Base-by-base conservation (phyloP, 2,888 invertebrate genomes). In the Plagiodera versicolora region DNA sequence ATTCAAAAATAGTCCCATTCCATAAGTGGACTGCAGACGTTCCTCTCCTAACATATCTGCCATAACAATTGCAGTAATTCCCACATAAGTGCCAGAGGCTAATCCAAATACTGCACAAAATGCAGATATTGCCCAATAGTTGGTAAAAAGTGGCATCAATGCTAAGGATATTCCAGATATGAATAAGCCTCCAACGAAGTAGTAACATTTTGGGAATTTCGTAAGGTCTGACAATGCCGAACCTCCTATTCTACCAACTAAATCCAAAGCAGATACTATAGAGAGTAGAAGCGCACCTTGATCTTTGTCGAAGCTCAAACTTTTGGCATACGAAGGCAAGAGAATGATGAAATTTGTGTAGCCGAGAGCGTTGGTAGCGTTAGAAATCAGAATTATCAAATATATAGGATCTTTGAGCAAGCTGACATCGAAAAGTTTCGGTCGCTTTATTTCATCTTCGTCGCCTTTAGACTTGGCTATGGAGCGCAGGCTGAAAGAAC, bases 281-380 rank as follows among this genome's bases (percentile, higher is more conserved):
- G 93, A 93, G 8, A 94, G 77, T 19, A 94, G 77, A 67, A 89
- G 86, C 5, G 92, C 90, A 0, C 90, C 88, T 56, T 85, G 80
- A 0, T 86, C 83, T 71, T 90, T 90, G 74, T 89, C 87, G 72
- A 89, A 92, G 0, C 86, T 86, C 52, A 91, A 81, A 20, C 86
- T 84, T 5, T 86, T 78, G 0, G 92, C 93, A 74, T 92, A 93
- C 0, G 89, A 85, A 4, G 94, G 93, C 17, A 94, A 83, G 16
- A 93, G 75, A 52, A 94, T 92, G 1, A 92, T 88, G 69, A 94
- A 92, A 74, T 94, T 94, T 0, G 93, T 93, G 71, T 92, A 93
- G 61, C 92, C 91, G 52, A 94, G 91, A 0, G 93, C 94, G 65
- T 90, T 91, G 0, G 93, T 92, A 47, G 91, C 92, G 72, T 92